These are phyloP conservation scores for Pangasius mekongensis DNA, from an alignment of 2,797 vertebrate species.

Conservation along the genomic window DNA sequence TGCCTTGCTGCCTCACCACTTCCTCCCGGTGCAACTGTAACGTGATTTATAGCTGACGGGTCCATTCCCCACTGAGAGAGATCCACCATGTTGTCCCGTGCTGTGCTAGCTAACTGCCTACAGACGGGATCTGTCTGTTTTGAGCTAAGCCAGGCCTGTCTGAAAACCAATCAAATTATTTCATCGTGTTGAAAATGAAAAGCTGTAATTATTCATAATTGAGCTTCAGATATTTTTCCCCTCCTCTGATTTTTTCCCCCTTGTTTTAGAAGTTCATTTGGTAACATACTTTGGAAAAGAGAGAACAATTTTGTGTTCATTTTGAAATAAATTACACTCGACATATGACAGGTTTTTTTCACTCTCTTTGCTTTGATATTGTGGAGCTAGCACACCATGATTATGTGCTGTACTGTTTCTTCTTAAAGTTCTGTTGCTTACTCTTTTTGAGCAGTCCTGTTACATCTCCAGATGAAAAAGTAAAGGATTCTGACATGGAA, in stretches of 20 bases:
- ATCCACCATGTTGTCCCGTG: conserved; percentile 66
- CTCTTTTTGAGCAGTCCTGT: conserved; percentile 46
- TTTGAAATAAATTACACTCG: conserved; percentile 86
- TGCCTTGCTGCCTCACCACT: conserved; percentile 78
- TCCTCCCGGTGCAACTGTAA: conserved; percentile 80
- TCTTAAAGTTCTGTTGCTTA: conserved; percentile 60
- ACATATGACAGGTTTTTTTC: conserved; percentile 72
- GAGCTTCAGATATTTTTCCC: conserved; percentile 86
- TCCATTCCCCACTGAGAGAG: conserved; percentile 59
- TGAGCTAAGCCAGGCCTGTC: conserved; percentile 98
- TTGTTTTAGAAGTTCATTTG: conserved; percentile 84
- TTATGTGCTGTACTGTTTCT: conserved; percentile 68
- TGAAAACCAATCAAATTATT: conserved; percentile 99
- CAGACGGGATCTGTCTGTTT: conserved; percentile 91
- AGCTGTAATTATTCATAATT: conserved; percentile 99
- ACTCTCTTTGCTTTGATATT: conserved; percentile 74
- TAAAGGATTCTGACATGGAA: conserved; percentile 34
- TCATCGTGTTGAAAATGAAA: conserved; percentile 98
- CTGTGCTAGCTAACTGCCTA: conserved; percentile 84
- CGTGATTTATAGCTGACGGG: conserved; percentile 87
- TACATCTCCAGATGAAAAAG: conserved; percentile 47
- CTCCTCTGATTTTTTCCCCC: conserved; percentile 66
- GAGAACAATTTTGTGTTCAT: conserved; percentile 92
- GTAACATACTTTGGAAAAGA: conserved; percentile 78
- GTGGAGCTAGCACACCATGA: conserved; percentile 66